phyloP scores from a whole-genome alignment of 2,888 invertebrate species.

The Ceraclea dissimilis region DNA sequence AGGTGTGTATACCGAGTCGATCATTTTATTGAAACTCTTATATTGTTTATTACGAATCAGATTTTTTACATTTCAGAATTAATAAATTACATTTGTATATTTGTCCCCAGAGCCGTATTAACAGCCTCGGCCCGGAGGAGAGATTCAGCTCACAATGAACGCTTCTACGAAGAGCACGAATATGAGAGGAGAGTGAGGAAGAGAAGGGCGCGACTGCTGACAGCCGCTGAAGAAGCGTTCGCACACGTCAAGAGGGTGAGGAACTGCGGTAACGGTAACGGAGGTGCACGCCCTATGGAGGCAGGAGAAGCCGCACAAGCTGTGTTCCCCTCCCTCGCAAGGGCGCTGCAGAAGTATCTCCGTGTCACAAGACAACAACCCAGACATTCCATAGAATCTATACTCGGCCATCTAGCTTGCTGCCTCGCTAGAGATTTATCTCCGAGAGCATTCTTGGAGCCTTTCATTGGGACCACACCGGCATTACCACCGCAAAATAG shows the following conservation, averaged over 20 bases:
- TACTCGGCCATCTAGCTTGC: conserved; percentile 80
- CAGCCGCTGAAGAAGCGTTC: conserved; percentile 96
- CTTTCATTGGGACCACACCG: conserved; percentile 82
- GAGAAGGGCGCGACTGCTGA: conserved; percentile 79
- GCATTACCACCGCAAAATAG: conserved; percentile 76
- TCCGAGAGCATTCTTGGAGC: conserved; percentile 91
- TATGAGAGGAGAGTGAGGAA: conserved; percentile 90
- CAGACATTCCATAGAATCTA: conserved; percentile 88
- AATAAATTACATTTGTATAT: too few relatives aligned
- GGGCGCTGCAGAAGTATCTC: conserved; percentile 93
- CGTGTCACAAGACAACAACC: conserved; percentile 95
- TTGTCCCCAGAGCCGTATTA: conserved; percentile 21
- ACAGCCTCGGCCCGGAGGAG: conserved; percentile 64
- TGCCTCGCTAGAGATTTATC: conserved; percentile 92
- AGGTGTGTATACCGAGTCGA: conserved; percentile 36
- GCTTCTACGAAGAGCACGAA: conserved; percentile 97
- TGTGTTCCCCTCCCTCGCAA: conserved; percentile 93
- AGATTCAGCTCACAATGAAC: conserved; percentile 90
- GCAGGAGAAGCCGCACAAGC: conserved; percentile 96
- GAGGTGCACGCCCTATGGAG: conserved; percentile 81
- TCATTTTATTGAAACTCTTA: too few relatives aligned
- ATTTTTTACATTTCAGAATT: too few relatives aligned
- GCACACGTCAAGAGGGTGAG: conserved; percentile 86
- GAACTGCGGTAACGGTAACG: conserved; percentile 41
- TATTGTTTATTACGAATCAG: too few relatives aligned